Evolutionary conservation across 2,888 invertebrate species (phyloP).

Genomic region (Papilio elwesi): DNA sequence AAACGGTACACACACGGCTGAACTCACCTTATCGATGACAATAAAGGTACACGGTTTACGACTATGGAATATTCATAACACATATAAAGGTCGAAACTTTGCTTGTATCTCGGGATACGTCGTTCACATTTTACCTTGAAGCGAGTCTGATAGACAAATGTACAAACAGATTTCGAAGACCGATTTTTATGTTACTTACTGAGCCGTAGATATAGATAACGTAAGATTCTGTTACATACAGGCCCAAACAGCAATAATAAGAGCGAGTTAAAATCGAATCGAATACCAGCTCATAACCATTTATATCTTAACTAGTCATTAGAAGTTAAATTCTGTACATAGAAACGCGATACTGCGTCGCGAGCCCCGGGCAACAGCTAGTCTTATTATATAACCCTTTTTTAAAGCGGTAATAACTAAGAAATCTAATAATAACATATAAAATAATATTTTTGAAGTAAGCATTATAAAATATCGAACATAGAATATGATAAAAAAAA

Average conservation of each 20-base stretch:
- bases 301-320: no score
- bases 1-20: background rate
- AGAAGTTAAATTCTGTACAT: background rate
- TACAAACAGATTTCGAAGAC: background rate
- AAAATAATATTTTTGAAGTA: background rate
- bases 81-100: conserved; percentile 19
- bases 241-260: no score
- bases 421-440: background rate
- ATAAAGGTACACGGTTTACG: conserved; percentile 13
- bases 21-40: conserved; percentile 15
- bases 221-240: no score
- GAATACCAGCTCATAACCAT: no score
- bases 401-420: background rate
- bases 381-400: no score
- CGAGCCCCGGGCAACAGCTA: no score
- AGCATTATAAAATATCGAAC: background rate
- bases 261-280: no score
- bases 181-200: background rate
- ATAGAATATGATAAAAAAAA: background rate
- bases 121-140: conserved; percentile 2
- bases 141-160: conserved; percentile 5
- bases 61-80: conserved; percentile 16
- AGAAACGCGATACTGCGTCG: no score
- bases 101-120: conserved; percentile 19
- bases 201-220: no score